These are phyloP conservation scores for Pagetopsis macropterus DNA, from an alignment of 2,797 vertebrate species.

Conservation along the genomic window DNA sequence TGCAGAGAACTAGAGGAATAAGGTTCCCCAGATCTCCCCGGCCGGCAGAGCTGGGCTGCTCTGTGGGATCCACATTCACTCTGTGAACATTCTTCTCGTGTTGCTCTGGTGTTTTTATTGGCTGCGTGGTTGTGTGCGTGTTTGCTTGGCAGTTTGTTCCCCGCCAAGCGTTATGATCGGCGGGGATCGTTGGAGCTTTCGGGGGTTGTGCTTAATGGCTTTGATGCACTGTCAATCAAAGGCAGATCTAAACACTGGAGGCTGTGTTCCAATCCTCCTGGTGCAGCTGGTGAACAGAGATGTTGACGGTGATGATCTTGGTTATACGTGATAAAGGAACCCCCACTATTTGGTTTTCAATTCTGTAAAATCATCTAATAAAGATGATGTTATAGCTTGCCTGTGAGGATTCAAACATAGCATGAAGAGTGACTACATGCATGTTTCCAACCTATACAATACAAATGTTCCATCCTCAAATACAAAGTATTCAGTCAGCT, in stretches of 20 bases:
- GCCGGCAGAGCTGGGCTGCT: constrained; percentile 55
- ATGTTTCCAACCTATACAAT: constrained; percentile 59
- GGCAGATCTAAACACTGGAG: constrained; percentile 13
- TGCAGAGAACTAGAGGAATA: constrained; percentile 49
- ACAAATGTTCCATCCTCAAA: constrained; percentile 38
- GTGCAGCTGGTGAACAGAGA: not conserved
- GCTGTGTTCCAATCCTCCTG: constrained; percentile 10
- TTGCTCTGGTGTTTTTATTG: constrained; percentile 70
- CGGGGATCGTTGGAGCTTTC: constrained; percentile 32
- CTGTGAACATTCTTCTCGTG: constrained; percentile 79
- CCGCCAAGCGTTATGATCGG: constrained; percentile 26
- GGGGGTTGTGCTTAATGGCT: constrained; percentile 17
- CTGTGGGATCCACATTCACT: constrained; percentile 64
- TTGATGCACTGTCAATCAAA: constrained; percentile 54
- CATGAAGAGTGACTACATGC: constrained; percentile 36
- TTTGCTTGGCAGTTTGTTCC: constrained; percentile 75
- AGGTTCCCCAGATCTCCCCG: constrained; percentile 47
- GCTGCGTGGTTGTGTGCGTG: constrained; percentile 65
- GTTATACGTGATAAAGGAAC: not conserved
- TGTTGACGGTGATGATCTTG: not conserved
- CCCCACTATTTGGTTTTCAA: constrained; percentile 5
- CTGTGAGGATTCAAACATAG: constrained; percentile 43
- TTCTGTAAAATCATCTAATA: constrained; percentile 21
- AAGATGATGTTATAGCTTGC: constrained; percentile 32
- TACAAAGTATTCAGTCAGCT: constrained; percentile 46